Evolutionary conservation across 1,140 invertebrate genomes (phyloP).

Genomic region (Portunus trituberculatus): DNA sequence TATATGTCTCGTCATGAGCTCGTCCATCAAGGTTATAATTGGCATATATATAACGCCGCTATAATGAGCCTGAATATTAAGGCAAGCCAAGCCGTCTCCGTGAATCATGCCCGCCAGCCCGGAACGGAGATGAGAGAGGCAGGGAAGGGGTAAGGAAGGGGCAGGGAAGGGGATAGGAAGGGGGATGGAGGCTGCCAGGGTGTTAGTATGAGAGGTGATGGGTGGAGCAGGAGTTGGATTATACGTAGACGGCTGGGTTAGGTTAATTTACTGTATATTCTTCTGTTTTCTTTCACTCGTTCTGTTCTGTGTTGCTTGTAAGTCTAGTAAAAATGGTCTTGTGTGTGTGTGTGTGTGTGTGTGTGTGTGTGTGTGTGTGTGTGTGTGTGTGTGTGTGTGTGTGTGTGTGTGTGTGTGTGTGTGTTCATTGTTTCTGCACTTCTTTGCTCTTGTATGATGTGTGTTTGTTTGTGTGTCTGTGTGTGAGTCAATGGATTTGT

Average conservation of each 20-base stretch:
- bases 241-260: no score
- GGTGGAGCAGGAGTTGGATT: no score
- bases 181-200: background rate
- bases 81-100: background rate
- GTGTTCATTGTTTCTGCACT: no score
- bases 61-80: conserved; percentile 60
- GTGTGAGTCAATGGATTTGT: background rate
- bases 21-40: conserved; percentile 41
- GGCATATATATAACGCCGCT: conserved; percentile 47
- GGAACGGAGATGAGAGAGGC: background rate
- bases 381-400: conserved; percentile 41
- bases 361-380: conserved; percentile 31
- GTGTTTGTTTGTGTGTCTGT: background rate
- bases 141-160: background rate
- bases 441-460: no score
- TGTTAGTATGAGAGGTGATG: no score
- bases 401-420: no score
- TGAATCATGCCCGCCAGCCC: conserved; percentile 24
- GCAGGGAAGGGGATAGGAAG: background rate
- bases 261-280: no score
- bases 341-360: background rate
- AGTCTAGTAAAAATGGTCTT: background rate
- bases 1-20: background rate
- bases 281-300: no score
- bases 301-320: background rate